Evolutionary conservation across 2,113 vertebrate genomes (phyloP).

Genomic region (Genyomyrus donnyi): DNA sequence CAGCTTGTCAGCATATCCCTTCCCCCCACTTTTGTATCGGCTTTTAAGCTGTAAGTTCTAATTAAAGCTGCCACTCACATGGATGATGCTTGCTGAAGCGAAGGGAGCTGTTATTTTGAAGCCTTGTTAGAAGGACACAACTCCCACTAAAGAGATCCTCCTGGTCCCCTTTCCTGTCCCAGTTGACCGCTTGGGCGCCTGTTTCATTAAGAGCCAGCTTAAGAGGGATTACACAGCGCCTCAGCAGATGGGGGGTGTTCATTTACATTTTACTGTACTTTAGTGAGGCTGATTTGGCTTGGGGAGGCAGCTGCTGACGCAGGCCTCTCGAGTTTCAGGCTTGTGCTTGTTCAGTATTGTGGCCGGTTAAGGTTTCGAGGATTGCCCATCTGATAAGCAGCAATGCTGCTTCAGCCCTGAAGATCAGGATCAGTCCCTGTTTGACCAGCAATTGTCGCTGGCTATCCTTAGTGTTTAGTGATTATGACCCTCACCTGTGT

Average conservation of each 20-base stretch:
- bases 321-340: not conserved
- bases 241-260: not conserved
- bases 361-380: not conserved
- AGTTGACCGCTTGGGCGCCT: not conserved
- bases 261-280: not conserved
- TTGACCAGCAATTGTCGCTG: not conserved
- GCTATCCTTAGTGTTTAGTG: not conserved
- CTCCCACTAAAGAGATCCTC: not conserved
- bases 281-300: not conserved
- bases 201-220: not conserved
- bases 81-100: not conserved
- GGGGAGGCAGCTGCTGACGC: not conserved
- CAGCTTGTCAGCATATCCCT: not conserved
- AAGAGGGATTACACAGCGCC: conserved; percentile 4
- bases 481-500: not conserved
- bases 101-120: not conserved
- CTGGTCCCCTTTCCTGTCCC: not conserved
- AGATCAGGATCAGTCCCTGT: not conserved
- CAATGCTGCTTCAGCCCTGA: not conserved
- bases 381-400: not conserved
- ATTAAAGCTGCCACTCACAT: conserved; percentile 6
- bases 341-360: not conserved
- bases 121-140: not conserved
- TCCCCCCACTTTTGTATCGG: not conserved
- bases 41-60: not conserved